Base-by-base conservation (phyloP, 2,888 invertebrate genomes). In the Vanessa cardui region DNA sequence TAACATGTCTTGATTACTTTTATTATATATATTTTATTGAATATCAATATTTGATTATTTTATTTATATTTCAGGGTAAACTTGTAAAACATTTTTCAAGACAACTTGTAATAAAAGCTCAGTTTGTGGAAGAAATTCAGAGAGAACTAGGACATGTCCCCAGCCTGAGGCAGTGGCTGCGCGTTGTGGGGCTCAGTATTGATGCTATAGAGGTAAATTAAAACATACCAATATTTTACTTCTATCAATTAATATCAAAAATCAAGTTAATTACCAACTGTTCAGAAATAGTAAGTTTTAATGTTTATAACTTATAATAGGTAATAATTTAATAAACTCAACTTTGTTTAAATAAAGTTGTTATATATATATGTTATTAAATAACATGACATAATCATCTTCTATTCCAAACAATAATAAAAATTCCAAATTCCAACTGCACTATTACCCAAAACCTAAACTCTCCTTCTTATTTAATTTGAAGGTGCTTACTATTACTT, bases 61-160 rank as follows among this genome's bases (percentile, higher is more conserved):
- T 62, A 70, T 61, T 75, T 73, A 39, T 21, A 8, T 50, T 50
- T 71, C 93, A 98, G 97, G 97, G 97, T 70, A 99, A 99, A 88
- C 93, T 99, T 77, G 96, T 99, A 83, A 97, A 98, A 89, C 95
- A 98, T 85, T 98, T 98, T 89, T 97, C 98, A 50, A 96, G 96
- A 73, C 97, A 98, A 93, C 94, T 99, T 80, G 95, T 98, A 75
- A 96, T 96, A 73, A 98, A 98, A 89, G 94, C 96, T 73, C 96
- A 96, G 84, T 94, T 98, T 79, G 94, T 95, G 72, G 96, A 95
- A 80, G 88, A 90, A 79, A 82, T 95, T 79, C 94, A 93, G 73
- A 93, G 89, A 69, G 94, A 95, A 81, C 93, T 95, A 79, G 93
- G 94, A 66, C 95, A 96, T 71, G 95, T 97, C 76, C 98, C 98